Base-by-base conservation (phyloP, 2,888 invertebrate genomes). In the Tolmerus cingulatus region DNA sequence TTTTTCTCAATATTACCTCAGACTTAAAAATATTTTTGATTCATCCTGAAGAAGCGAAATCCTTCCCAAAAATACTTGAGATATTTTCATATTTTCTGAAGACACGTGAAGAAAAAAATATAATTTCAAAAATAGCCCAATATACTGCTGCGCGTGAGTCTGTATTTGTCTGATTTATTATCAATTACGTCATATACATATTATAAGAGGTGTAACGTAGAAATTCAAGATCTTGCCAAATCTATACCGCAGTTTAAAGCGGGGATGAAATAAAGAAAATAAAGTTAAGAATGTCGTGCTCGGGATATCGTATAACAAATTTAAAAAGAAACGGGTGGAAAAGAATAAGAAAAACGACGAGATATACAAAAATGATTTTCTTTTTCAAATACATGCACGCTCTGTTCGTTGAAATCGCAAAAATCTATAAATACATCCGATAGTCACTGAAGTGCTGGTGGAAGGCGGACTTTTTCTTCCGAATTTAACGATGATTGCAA, bases 231-330 rank as follows among this genome's bases (percentile, higher is more conserved):
- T 87, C 77, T 86, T 85, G 81, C 77, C 88, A 88, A 88, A 88
- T 87, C 87, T 87, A 88, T 86, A 88, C 86, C 76, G 34, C 7
- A 30, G 81, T 55, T 30, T 27, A 23, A 27, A 55, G 66, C n/a
- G 81, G 81, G 81, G 81, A 55, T 81, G 81, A 34, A 81, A 55
- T 30, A 30, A 30, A 34, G 37, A 66, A 57, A 27, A 27, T 5
- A 66, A 66, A 27, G 19, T 66, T 43, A 85, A 82, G 81, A 87
- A 74, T 77, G 27, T 74, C 76, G 51, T 43, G 74, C 27, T 43
- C 74, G 77, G 51, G 87, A 88, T 87, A 88, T 88, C 88, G 85
- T 84, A 87, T 88, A 88, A 87, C 88, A 88, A 81, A 27, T 66
- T 23, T 66, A 0, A 66, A 66, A 66, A 66, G 66, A 66, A 66